These are phyloP conservation scores for Cynaeus angustus DNA, from an alignment of 2,888 invertebrate species.

Conservation along the genomic window DNA sequence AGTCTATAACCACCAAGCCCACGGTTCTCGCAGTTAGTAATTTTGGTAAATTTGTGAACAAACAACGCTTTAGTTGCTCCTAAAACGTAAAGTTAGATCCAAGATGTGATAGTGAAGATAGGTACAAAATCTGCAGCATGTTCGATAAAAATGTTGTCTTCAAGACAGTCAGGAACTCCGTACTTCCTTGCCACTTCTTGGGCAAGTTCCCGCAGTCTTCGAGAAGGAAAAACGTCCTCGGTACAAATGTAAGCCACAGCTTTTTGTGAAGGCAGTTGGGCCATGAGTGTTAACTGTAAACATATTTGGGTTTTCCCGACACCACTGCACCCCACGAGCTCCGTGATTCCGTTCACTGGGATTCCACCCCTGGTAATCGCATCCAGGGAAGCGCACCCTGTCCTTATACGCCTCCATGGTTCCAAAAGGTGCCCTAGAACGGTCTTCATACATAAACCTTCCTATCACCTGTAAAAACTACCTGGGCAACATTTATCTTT, in stretches of 20 bases:
- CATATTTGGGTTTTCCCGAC: conserved; percentile 88
- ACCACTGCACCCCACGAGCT: conserved; percentile 87
- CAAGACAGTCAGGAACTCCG: conserved; percentile 61
- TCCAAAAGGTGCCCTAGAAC: conserved; percentile 40
- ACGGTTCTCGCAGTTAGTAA: conserved; percentile 69
- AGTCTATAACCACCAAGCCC: conserved; percentile 81
- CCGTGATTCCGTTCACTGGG: conserved; percentile 80
- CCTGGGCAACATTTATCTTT: conserved; percentile 44
- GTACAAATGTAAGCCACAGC: conserved; percentile 84
- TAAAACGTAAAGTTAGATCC: conserved; percentile 61
- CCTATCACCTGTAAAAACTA: no score
- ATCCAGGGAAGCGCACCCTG: conserved; percentile 78
- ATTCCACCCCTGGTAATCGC: conserved; percentile 80
- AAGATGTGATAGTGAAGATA: no score
- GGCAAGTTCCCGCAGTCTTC: conserved; percentile 76
- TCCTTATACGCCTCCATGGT: conserved; percentile 66
- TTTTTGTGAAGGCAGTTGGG: conserved; percentile 75
- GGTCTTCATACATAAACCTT: no score
- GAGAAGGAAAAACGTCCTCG: conserved; percentile 84
- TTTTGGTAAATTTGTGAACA: conserved; percentile 74
- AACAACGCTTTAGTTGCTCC: conserved; percentile 75
- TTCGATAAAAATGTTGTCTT: conserved; percentile 79
- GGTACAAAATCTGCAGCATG: conserved; percentile 76
- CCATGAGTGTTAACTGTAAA: conserved; percentile 80
- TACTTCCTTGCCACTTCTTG: conserved; percentile 53